Percentiles rank a stretch among this genome's conserved stretches.
These are phyloP conservation scores for Antechinus stuartii DNA, from an alignment of 2,113 vertebrate species.

Conservation along the genomic window DNA sequence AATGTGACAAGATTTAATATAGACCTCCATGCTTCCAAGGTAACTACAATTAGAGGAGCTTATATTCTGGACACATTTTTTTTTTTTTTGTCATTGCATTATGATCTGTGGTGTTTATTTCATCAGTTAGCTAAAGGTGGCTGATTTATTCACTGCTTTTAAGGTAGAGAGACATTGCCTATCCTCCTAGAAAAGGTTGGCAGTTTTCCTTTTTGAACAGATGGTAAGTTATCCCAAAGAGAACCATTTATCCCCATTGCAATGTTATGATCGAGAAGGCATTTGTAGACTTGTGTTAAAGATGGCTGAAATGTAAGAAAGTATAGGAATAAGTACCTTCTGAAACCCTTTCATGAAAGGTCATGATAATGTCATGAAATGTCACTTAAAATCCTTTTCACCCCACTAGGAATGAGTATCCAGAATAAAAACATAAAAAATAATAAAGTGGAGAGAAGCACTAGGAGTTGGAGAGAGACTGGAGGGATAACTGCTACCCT, in stretches of 20 bases:
- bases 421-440: background rate
- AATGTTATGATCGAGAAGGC: slow-evolving; percentile 4
- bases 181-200: slow-evolving; percentile 20
- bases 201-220: slow-evolving; percentile 32
- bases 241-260: slow-evolving; percentile 22
- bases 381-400: background rate
- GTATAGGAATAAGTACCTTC: background rate
- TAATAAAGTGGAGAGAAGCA: background rate
- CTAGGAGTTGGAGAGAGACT: background rate
- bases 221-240: slow-evolving; percentile 36
- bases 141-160: slow-evolving; percentile 28
- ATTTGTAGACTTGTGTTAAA: slow-evolving; percentile 24
- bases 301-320: background rate
- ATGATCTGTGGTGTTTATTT: slow-evolving; percentile 51
- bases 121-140: slow-evolving; percentile 17
- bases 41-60: slow-evolving; percentile 47
- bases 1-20: slow-evolving; percentile 68
- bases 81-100: slow-evolving; percentile 1
- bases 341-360: background rate
- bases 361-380: background rate
- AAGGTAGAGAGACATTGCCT: slow-evolving; percentile 48
- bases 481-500: background rate
- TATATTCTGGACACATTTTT: background rate
- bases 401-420: background rate
- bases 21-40: slow-evolving; percentile 40